phyloP scores from a whole-genome alignment of 2,797 vertebrate genomes.

The Syngnathus acus region DNA sequence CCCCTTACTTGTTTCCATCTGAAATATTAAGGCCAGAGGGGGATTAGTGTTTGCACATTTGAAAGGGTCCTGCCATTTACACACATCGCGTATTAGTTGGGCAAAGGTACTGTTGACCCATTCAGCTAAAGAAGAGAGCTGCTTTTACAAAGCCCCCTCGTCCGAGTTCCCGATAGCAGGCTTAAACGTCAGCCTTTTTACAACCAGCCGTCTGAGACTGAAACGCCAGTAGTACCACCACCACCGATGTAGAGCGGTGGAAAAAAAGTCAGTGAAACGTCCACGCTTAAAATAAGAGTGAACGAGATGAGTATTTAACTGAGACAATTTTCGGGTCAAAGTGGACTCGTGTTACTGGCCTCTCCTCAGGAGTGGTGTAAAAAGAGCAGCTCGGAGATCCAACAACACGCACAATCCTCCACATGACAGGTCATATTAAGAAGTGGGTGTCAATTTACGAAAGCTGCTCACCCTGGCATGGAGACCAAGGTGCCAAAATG shows the following conservation, averaged over 20 bases:
- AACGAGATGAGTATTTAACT: conserved; percentile 49
- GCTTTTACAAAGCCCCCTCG: conserved; percentile 50
- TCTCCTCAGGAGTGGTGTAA: conserved; percentile 77
- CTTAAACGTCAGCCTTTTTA: conserved; percentile 58
- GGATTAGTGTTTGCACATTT: conserved; percentile 64
- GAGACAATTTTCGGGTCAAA: conserved; percentile 61
- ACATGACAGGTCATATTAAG: conserved; percentile 61
- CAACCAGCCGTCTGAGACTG: conserved; percentile 57
- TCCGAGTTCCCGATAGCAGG: conserved; percentile 48
- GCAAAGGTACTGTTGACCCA: conserved; percentile 37
- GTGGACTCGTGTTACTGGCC: conserved; percentile 74
- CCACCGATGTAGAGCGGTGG: conserved; percentile 9
- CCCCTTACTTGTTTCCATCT: conserved; percentile 47
- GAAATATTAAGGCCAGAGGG: conserved; percentile 60
- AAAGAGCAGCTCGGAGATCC: conserved; percentile 63
- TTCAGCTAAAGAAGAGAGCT: conserved; percentile 45
- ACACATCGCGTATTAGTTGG: conserved; percentile 34
- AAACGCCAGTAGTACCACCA: conserved; percentile 46
- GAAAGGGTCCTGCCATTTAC: conserved; percentile 53
- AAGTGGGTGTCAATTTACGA: conserved; percentile 62
- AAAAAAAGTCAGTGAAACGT: conserved; percentile 27
- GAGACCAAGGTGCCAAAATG: conserved; percentile 76
- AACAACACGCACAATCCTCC: conserved; percentile 70
- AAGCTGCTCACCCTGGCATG: conserved; percentile 66
- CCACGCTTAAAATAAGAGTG: neutral